Base-by-base conservation (phyloP, 2,888 invertebrate species). In the Synanthedon myopaeformis region DNA sequence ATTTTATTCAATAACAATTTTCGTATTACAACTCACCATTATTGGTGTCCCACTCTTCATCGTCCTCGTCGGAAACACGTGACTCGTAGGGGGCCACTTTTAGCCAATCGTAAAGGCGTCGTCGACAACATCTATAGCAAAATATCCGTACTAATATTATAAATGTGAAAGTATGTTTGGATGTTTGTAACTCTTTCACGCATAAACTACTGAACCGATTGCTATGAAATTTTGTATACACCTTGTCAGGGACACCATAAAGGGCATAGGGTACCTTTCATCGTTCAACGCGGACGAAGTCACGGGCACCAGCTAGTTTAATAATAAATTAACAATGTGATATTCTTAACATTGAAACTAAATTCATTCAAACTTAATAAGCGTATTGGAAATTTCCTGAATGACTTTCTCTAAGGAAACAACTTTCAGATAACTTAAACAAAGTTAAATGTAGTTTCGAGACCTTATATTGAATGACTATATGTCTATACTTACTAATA, bases 21-120 rank as follows among this genome's bases (percentile, higher is more conserved):
- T 11, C 13, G 6, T 13, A 13, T 42, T 45, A 5, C 19, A 51
- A 61, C 63, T 64, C 56, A 85, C 86, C 86, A 58, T 93, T 93
- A 12, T 90, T 89, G 0, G 94, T 92, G 60, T 96, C 96, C 95
- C 96, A 96, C 58, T 97, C 97, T 54, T 97, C 96, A 54, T 96
- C 96, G 54, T 96, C 96, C 58, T 96, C 96, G 54, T 96, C 96
- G 0, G 86, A 83, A 1, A 86, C 73, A 41, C 86, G 64, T 0
- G 87, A 85, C 62, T 86, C 90, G 70, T 95, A 97, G 0, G 98
- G 97, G 0, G 95, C 94, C n/a, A 92, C 89, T 72, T 89, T 96
- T 49, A 98, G 87, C 96, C 96, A 97, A 68, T 96, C 95, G 73
- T 95, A 94, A 52, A 98, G 86, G 69, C 95, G 95, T 11, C 94